These are phyloP conservation scores for Drosophila hamatofila DNA, from an alignment of 2,888 invertebrate species.

Conservation along the genomic window DNA sequence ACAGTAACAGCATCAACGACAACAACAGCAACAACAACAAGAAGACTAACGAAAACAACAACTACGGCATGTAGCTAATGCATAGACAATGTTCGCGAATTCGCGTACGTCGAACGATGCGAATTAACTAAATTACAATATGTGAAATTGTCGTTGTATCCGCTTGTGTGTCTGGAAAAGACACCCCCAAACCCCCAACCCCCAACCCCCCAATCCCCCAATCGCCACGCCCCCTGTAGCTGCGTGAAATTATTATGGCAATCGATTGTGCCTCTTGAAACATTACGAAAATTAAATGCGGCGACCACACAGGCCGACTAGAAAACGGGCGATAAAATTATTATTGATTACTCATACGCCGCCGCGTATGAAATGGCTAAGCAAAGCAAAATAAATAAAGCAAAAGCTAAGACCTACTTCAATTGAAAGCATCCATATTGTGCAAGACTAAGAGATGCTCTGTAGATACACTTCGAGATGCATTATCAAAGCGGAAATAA, in stretches of 20 bases:
- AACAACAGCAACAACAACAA: conserved; percentile 11
- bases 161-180: conserved; percentile 5
- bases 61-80: conserved; percentile 64
- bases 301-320: conserved; percentile 48
- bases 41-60: conserved; percentile 26
- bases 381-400: conserved; percentile 33
- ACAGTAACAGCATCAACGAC: conserved; percentile 22
- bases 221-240: conserved; percentile 39
- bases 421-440: neutral
- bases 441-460: conserved; percentile 19
- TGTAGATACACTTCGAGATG: neutral
- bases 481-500: neutral
- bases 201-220: neutral
- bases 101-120: conserved; percentile 73
- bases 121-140: conserved; percentile 79
- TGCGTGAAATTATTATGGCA: conserved; percentile 78
- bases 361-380: conserved; percentile 53
- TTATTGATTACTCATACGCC: conserved; percentile 79
- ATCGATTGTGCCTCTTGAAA: conserved; percentile 68
- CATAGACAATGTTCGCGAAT: conserved; percentile 58
- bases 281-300: conserved; percentile 65
- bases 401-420: conserved; percentile 9
- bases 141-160: conserved; percentile 65
- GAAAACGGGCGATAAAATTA: conserved; percentile 68
- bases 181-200: neutral